phyloP scores from a whole-genome alignment of 2,113 vertebrate genomes.

The Actenoides lindsayi region DNA sequence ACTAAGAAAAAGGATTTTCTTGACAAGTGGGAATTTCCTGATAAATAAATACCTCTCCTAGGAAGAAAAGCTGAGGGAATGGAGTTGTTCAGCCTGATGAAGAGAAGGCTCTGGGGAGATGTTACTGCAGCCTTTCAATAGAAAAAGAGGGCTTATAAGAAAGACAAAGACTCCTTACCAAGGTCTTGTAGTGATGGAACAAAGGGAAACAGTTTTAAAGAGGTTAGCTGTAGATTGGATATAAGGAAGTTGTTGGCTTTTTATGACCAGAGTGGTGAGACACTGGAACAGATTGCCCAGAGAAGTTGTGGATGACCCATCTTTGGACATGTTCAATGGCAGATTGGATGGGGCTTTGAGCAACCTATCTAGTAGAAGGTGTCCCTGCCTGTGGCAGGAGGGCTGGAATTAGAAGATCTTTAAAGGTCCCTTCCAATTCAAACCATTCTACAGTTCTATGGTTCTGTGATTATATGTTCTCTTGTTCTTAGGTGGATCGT shows the following conservation, averaged over 20 bases:
- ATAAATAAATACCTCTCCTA: neutral
- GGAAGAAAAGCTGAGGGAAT: neutral
- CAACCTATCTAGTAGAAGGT: neutral
- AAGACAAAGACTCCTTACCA: neutral
- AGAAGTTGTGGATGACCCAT: too few species aligned
- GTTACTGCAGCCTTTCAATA: neutral
- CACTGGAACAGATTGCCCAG: too few species aligned
- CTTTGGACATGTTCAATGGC: neutral
- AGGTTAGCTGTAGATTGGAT: too few species aligned
- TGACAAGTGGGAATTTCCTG: neutral
- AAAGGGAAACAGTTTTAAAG: too few species aligned
- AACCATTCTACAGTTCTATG: neutral
- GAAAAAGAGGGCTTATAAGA: neutral
- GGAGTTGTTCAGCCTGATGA: neutral
- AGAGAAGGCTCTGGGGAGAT: neutral
- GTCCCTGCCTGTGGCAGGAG: too few species aligned
- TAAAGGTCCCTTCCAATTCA: neutral
- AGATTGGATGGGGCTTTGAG: neutral
- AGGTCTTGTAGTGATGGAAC: too few species aligned
- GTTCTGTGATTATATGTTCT: neutral
- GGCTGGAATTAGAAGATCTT: neutral
- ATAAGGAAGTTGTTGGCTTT: too few species aligned
- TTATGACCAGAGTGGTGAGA: neutral
- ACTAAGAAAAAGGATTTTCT: neutral
- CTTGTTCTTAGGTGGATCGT: neutral